Conservation (phyloP, 2,888 invertebrate species). For the Tromatobia lineatoria region DNA sequence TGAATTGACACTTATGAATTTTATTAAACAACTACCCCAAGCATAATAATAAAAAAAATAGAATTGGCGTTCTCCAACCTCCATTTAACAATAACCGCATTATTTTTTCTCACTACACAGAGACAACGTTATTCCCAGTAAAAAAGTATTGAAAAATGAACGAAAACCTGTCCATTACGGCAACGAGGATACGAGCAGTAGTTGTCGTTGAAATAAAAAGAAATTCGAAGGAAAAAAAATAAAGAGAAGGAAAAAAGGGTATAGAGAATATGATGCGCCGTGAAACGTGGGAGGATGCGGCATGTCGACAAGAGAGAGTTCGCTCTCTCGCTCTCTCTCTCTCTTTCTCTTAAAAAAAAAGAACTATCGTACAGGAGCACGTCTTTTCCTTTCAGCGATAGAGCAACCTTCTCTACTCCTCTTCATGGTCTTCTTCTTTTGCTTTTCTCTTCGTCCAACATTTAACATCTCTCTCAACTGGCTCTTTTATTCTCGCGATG, state of each 20-base stretch:
- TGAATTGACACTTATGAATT: no score
- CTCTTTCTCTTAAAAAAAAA: background rate
- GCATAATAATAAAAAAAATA: no score
- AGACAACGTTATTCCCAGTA: background rate
- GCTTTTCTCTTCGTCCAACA: constrained; percentile 16
- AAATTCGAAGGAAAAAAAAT: background rate
- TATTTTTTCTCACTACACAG: background rate
- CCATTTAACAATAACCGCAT: background rate
- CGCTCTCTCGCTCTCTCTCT: no score
- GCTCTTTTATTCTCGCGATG: constrained; percentile 32
- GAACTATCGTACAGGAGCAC: constrained; percentile 5
- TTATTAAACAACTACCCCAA: no score
- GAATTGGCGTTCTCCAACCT: background rate
- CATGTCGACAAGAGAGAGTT: constrained; percentile 14
- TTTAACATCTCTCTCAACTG: constrained; percentile 23
- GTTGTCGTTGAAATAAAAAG: constrained; percentile 16
- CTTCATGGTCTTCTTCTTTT: constrained; percentile 12
- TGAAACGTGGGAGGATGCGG: constrained; percentile 45
- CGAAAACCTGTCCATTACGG: constrained; percentile 17
- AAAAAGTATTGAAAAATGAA: constrained; percentile 14
- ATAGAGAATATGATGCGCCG: constrained; percentile 15
- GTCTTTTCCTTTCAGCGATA: constrained; percentile 42
- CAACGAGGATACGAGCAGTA: background rate
- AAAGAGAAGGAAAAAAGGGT: background rate
- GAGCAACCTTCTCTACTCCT: constrained; percentile 23